Evolutionary conservation across 2,113 vertebrate species (phyloP).

Genomic region (Leiothrix lutea): DNA sequence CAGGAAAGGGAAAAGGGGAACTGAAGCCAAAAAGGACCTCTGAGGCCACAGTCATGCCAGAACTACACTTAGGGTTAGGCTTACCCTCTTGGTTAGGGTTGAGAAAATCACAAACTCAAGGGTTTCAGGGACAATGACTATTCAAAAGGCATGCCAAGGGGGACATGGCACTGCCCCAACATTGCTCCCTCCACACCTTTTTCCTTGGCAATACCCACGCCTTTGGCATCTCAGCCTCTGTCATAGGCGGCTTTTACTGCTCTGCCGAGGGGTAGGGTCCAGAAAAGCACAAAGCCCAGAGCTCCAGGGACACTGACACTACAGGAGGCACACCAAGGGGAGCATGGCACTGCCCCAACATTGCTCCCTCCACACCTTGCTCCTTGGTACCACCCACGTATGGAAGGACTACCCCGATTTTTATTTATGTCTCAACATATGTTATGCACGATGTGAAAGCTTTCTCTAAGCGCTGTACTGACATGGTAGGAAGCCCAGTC

Average conservation of each 20-base stretch:
- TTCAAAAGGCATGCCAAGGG: neutral
- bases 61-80: neutral
- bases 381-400: neutral
- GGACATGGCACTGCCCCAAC: neutral
- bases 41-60: neutral
- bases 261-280: neutral
- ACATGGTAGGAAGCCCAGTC: neutral
- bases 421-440: neutral
- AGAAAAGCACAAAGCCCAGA: neutral
- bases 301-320: neutral
- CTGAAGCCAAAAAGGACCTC: neutral
- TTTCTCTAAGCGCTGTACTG: neutral
- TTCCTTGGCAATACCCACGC: too few species aligned
- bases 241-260: neutral
- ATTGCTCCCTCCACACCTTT: neutral
- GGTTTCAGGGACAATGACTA: neutral
- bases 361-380: too few species aligned
- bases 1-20: neutral
- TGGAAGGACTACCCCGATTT: neutral
- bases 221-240: neutral
- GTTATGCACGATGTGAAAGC: too few species aligned
- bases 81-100: neutral
- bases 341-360: neutral
- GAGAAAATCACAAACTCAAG: neutral
- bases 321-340: neutral